Evolutionary conservation across 30 jellyfish, hydroid and myxozoan genomes (phyloP), one percentile per base, ranked within the genome.

Genomic region (Morbakka virulenta): DNA sequence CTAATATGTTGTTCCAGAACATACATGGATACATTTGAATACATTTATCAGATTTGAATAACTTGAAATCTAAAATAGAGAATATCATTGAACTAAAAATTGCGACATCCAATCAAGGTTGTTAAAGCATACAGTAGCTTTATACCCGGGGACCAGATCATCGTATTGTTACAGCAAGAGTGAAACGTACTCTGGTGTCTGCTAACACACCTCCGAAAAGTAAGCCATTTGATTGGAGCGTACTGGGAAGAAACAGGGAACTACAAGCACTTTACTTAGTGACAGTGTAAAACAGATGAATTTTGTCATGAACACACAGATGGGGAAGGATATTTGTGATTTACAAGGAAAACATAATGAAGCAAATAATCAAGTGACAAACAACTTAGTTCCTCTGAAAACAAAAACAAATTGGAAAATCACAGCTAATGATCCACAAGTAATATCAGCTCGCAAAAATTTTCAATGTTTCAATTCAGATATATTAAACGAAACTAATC

Each of bases 91-190:
- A n/a, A n/a, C n/a, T n/a, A n/a, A n/a, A 76, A 26, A 36, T 76
- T 85, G 87, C 57, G 23, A 62, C 57, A 62, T 85, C 31, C 84
- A 17, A 69, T 76, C 9, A 62, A 62, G 62, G 29, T 53, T 74
- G 24, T 14, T 62, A 35, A 57, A 41, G 84, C 84, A 25, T 41
- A 76, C 35, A 76, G 72, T 33, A 53, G 71, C n/a, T 76, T 76
- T 35, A 28, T n/a, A 76, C 86, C 25, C 6, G 57, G 14, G 87
- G 87, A n/a, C 62, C 87, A 30, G 87, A 76, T 35, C 87, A 76
- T 72, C 6, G 83, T 21, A 85, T 76, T 13, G 28, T 76, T 22
- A 57, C 70, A 3, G 87, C 84, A 2, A 35, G 76, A 30, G 2
- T 62, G n/a, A 76, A 63, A 53, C 47, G 57, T 11, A 76, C 86